Base-by-base conservation (phyloP, 2,113 vertebrate genomes). In the Caloenas nicobarica region DNA sequence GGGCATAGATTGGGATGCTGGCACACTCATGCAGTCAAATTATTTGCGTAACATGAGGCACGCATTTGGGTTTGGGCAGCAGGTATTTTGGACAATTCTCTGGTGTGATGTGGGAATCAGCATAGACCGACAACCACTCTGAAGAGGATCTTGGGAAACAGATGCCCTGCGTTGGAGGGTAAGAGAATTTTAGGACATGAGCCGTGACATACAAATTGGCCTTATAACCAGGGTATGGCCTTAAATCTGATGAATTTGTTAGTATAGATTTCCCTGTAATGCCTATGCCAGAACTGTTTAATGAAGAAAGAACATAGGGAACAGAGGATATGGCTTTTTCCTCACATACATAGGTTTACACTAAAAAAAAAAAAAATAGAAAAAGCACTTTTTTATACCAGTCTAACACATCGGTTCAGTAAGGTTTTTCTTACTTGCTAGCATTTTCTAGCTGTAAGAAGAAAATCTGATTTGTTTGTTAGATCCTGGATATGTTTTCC, bases 61-160 rank as follows among this genome's bases (percentile, higher is more conserved):
- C 7, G 28, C 6, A 12, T 50, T 50, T 57, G 14, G 16, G 19
- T 7, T 56, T n/a, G 22, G 28, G 23, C 42, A 76, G 61, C 1
- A 24, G 34, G 10, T 46, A 33, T 57, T 77, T 48, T 2, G 3
- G 18, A 38, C 34, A 81, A 11, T 40, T 65, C 51, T 62, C 36
- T 88, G 48, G 12, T 38, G 33, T 15, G 34, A 3, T 36, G 36
- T 34, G 18, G n/a, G 44, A 61, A 72, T 31, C 8, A 33, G 33
- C 33, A 28, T 1, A 10, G 28, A 28, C 17, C 18, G 48, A 28
- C 0, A 2, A 23, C 22, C 0, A 0, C 34, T 76, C 57, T 61
- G 81, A 53, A 61, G 26, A 73, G 46, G 26, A 5, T 10, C 56
- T 58, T 50, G 57, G 74, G 46, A 88, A 57, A 53, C 4, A n/a